Evolutionary conservation across 2,888 invertebrate genomes (phyloP).

Genomic region (Platycheirus rosarum): DNA sequence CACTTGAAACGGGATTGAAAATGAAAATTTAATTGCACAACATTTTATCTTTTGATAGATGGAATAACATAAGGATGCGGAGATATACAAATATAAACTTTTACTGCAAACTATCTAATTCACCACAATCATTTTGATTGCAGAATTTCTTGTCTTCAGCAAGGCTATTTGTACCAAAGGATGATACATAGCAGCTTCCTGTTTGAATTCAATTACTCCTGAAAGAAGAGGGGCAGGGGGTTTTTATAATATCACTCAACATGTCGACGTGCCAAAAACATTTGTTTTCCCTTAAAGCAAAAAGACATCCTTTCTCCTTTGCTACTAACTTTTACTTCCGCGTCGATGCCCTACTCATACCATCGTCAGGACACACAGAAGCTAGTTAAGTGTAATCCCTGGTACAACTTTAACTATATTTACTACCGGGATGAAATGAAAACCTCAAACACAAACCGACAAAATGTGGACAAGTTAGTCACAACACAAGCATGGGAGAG

Average conservation of each 20-base stretch:
- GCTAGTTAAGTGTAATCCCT: slow-evolving; percentile 48
- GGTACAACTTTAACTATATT: slow-evolving; percentile 22
- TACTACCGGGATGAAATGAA: slow-evolving; percentile 18
- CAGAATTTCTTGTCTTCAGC: slow-evolving; percentile 8
- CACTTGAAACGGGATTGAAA: slow-evolving; percentile 44
- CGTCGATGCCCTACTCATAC: slow-evolving; percentile 36
- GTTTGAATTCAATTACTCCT: slow-evolving; percentile 18
- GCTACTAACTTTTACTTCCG: slow-evolving; percentile 25
- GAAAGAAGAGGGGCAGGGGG: neutral
- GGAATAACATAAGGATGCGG: too few relatives aligned
- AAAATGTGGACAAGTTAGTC: slow-evolving; percentile 22
- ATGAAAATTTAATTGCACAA: slow-evolving; percentile 67
- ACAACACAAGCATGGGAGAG: neutral
- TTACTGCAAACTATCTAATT: neutral
- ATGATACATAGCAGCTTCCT: neutral
- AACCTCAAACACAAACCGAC: slow-evolving; percentile 43
- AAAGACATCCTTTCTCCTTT: slow-evolving; percentile 19
- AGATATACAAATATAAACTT: neutral
- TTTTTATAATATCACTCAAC: slow-evolving; percentile 50
- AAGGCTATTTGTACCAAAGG: neutral
- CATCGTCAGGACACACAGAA: slow-evolving; percentile 21
- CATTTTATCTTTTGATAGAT: slow-evolving; percentile 12
- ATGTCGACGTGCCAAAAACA: slow-evolving; percentile 62
- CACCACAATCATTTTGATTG: slow-evolving; percentile 1
- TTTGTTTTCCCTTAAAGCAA: slow-evolving; percentile 20